Conservation (phyloP, 2,113 vertebrate genomes). For the Chunga burmeisteri region DNA sequence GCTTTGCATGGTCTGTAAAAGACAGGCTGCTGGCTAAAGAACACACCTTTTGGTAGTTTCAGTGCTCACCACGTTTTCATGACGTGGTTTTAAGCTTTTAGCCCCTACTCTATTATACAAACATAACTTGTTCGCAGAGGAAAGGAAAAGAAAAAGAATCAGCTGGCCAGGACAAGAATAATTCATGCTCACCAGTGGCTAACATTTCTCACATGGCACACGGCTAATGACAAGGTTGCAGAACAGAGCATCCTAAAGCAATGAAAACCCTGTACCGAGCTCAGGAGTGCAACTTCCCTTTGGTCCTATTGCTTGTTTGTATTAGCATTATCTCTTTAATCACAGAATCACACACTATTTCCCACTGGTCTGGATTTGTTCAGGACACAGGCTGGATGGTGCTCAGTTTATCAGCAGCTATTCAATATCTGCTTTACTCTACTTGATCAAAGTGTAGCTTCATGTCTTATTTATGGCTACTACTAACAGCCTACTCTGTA, state of each 20-base stretch:
- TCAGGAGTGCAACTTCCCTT: neutral
- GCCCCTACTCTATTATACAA: neutral
- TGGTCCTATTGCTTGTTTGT: neutral
- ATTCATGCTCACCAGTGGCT: neutral
- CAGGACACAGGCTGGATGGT: neutral
- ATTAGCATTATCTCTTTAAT: neutral
- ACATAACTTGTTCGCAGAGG: neutral
- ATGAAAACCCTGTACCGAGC: neutral
- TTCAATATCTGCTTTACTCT: conserved; percentile 31
- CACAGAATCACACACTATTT: neutral
- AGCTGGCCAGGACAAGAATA: neutral
- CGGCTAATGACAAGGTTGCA: neutral
- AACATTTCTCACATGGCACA: neutral
- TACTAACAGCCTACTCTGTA: conserved; percentile 50
- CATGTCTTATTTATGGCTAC: conserved; percentile 60
- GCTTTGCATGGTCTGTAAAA: neutral
- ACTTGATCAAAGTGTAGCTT: conserved; percentile 44
- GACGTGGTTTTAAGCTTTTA: neutral
- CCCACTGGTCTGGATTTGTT: neutral
- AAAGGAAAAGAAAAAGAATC: neutral
- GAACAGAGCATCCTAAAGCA: neutral
- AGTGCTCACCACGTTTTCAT: neutral
- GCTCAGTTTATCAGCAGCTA: conserved; percentile 3
- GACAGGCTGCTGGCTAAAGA: neutral
- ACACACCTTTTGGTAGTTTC: neutral